A percentile compares a stretch with the other conserved stretches of the same genome.
phyloP scores from a whole-genome alignment of 2,888 invertebrate genomes.

The Apamea anceps region DNA sequence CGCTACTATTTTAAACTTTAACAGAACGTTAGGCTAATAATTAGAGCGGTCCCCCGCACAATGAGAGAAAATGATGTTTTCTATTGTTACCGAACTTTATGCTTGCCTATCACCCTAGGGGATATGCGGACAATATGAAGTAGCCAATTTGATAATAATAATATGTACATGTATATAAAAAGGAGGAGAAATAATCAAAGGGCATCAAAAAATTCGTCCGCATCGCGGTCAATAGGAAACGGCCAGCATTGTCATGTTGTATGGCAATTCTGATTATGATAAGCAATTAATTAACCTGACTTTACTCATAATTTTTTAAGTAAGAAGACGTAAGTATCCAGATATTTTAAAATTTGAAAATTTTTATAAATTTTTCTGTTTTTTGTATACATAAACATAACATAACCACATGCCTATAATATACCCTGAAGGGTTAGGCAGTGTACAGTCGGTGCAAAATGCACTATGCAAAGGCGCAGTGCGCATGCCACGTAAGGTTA shows the following conservation, averaged over 20 bases:
- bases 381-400: neutral
- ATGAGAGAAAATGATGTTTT: no score
- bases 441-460: conserved; percentile 21
- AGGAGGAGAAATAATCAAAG: no score
- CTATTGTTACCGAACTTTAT: no score
- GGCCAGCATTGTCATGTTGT: no score
- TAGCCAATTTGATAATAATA: neutral
- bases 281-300: neutral
- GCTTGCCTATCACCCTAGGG: no score
- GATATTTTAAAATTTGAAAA: neutral
- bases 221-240: no score
- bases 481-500: conserved; percentile 6
- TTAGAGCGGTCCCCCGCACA: no score
- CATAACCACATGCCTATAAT: neutral
- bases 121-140: neutral
- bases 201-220: no score
- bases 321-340: neutral
- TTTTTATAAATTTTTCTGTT: neutral
- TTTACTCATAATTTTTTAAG: neutral
- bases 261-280: neutral
- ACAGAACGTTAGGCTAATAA: no score
- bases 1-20: no score
- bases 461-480: neutral
- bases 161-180: no score
- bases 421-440: neutral